Evolutionary conservation across 2,888 invertebrate genomes (phyloP).

Genomic region (Drosophila prostipennis): DNA sequence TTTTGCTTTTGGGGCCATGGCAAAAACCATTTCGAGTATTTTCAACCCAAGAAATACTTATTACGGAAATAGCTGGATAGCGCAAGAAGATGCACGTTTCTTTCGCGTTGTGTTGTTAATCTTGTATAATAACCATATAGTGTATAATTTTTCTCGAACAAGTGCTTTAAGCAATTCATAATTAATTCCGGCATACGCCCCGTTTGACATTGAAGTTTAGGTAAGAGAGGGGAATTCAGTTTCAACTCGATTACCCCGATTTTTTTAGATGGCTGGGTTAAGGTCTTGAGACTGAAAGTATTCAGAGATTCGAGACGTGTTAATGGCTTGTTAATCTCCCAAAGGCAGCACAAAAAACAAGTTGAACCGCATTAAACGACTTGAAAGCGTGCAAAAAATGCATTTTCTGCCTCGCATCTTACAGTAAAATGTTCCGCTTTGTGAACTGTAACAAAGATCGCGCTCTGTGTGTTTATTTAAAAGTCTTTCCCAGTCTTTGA

Average conservation of each 20-base stretch:
- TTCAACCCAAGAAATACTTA: constrained; percentile 39
- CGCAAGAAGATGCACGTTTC: constrained; percentile 53
- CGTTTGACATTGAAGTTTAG: constrained; percentile 48
- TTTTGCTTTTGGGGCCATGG: constrained; percentile 60
- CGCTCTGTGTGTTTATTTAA: constrained; percentile 19
- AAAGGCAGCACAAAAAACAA: constrained; percentile 12
- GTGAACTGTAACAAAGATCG: constrained; percentile 41
- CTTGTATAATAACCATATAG: background rate
- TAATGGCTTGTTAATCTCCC: constrained; percentile 52
- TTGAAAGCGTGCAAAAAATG: constrained; percentile 52
- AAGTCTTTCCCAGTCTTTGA: constrained; percentile 7
- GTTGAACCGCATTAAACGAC: constrained; percentile 18
- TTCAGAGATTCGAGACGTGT: constrained; percentile 51
- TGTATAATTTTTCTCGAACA: constrained; percentile 24
- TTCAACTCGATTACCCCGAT: background rate
- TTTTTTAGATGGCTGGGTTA: constrained; percentile 49
- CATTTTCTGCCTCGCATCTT: constrained; percentile 35
- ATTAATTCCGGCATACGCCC: constrained; percentile 43
- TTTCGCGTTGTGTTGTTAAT: constrained; percentile 10
- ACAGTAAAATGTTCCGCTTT: constrained; percentile 50
- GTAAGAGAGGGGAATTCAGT: constrained; percentile 20
- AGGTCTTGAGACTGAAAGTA: constrained; percentile 46
- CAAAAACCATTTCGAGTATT: constrained; percentile 46
- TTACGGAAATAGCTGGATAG: constrained; percentile 60
- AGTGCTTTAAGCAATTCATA: constrained; percentile 33